Conservation (phyloP, 2,113 vertebrate genomes). For the Mobula hypostoma region DNA sequence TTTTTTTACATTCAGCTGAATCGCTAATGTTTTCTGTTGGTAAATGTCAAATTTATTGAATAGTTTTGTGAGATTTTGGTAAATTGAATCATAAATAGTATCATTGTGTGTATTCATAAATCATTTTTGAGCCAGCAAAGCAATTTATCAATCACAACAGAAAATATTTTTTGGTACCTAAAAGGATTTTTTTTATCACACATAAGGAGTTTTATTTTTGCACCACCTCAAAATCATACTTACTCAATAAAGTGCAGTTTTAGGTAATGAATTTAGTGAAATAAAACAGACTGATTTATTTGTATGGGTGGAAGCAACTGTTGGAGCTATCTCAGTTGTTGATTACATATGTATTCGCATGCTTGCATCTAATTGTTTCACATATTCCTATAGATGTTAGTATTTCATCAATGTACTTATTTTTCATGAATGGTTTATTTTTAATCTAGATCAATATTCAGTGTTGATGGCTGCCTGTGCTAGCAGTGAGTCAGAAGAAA, state of each 20-base stretch:
- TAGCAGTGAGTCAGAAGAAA: slow-evolving; percentile 68
- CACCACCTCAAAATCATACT: background rate
- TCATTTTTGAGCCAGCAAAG: background rate
- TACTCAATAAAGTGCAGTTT: background rate
- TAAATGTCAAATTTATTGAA: background rate
- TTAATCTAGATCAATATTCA: slow-evolving; percentile 65
- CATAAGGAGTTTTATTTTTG: background rate
- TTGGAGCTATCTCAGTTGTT: background rate
- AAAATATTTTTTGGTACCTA: background rate
- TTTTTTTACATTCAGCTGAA: background rate
- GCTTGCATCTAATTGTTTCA: background rate
- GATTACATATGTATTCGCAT: background rate
- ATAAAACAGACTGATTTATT: background rate
- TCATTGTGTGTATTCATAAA: background rate
- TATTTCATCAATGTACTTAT: background rate
- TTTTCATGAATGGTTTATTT: background rate
- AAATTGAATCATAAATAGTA: background rate
- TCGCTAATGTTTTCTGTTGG: background rate
- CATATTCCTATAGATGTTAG: background rate
- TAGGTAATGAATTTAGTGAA: background rate
- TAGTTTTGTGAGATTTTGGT: background rate
- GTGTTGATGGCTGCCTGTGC: slow-evolving; percentile 80
- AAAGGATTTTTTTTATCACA: background rate
- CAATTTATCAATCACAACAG: background rate
- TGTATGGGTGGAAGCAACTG: background rate